Base-by-base conservation (phyloP, 2,797 vertebrate genomes). In the Arrhamphus sclerolepis region DNA sequence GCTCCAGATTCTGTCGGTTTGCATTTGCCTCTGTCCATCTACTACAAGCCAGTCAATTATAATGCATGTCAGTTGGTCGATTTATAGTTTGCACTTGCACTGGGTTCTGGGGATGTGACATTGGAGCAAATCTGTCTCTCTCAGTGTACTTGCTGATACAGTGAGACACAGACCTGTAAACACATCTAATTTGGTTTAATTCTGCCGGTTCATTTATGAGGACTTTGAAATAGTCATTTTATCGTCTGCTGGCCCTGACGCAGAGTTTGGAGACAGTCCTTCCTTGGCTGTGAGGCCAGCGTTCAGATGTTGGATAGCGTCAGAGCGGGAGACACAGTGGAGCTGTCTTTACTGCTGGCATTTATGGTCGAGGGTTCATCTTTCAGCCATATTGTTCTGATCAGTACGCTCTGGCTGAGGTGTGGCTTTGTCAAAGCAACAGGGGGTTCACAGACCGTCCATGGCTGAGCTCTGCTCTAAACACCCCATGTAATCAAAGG, bases 331-430 rank as follows among this genome's bases (percentile, higher is more conserved):
- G 89, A 85, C 80, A 76, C 60, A 69, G 73, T 76, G 84, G 78
- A 81, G 81, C 84, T 78, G 84, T 83, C 85, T 89, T 87, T 79
- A 87, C 87, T 80, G 81, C 82, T 82, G 82, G 87, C 84, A 83
- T 86, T 89, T 89, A 85, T 77, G 81, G 75, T 76, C 51, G 31
- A 7, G 56, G 78, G 75, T 80, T 91, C 86, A 82, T 91, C 87
- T 89, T 90, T 90, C 87, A 85, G 87, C 84, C 90, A 89, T 87
- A 87, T 87, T 89, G 89, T 92, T 89, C 80, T 85, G 88, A 86
- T 89, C 81, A 83, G 61, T 46, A 72, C 24, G 72, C 81, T 66
- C 42, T 39, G 75, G 47, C 78, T 61, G 76, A 90, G 87, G 88
- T 89, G 89, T 89, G 87, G 86, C 75, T 68, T 72, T 81, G 87